Base-by-base conservation (phyloP, 2,797 vertebrate species). In the Periophthalmus magnuspinnatus region DNA sequence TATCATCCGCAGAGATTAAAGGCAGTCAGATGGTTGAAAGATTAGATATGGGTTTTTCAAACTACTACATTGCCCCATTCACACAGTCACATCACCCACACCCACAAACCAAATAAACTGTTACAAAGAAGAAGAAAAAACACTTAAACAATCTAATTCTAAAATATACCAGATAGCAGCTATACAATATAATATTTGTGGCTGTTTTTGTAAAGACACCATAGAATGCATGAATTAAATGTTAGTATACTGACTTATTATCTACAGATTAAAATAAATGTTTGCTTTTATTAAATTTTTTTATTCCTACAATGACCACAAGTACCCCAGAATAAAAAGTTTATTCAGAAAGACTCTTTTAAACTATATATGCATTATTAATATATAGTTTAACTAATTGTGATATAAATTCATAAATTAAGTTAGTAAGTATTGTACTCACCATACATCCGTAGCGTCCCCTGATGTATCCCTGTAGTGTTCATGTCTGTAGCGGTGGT, bases 371-470 rank as follows among this genome's bases (percentile, higher is more conserved):
- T 47, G 41, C 64, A 28, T 64, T 14, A 48, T 64, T 21, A 6
- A 13, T 24, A 45, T 22, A 22, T 11, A 24, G 45, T 64, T 38
- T 6, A 47, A 64, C 3, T 36, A 7, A 45, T 45, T 47, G 28
- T 7, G 36, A 16, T 5, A 6, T 68, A 65, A 5, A 32, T 33
- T 11, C 3, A 10, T 41, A 13, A n/a, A n/a, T n/a, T n/a, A n/a
- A n/a, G 36, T 1, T 28, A 19, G 52, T 22, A 67, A 34, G 36
- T 59, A 36, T 59, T n/a, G 57, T 6, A 69, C 88, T 83, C 60
- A 91, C 89, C 78, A 2, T 90, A 85, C 87, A 90, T 87, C 72
- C 81, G 82, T 24, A 91, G 86, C 8, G 47, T 76, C 32, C 89
- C 88, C 1, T 69, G 82, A 36, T 89, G 88, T 70, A 90, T 89